Percentiles rank a stretch among this genome's conserved stretches.
These are phyloP conservation scores for Drosophila pseudoobscura DNA, from an alignment of 1,140 invertebrate genomes.

Conservation along the genomic window DNA sequence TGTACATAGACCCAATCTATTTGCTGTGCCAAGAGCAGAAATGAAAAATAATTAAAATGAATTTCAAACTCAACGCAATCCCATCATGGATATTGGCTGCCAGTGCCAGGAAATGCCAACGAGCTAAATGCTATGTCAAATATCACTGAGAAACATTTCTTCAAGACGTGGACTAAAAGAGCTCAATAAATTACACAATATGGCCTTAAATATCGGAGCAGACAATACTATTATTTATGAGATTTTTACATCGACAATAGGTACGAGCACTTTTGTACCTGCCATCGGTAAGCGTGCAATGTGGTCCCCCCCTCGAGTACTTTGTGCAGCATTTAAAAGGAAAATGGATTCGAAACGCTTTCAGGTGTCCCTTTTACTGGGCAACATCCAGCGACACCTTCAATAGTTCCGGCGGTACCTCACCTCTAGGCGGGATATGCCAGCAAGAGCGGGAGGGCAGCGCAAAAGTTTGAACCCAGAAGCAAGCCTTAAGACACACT, in stretches of 20 bases:
- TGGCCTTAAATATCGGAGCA: no score
- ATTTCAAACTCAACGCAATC: conserved; percentile 16
- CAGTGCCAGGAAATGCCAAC: neutral
- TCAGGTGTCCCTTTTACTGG: neutral
- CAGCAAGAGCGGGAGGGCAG: neutral
- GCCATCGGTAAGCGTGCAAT: neutral
- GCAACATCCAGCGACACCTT: neutral
- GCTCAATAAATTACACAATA: no score
- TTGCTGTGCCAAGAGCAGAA: conserved; percentile 31
- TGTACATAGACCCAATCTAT: conserved; percentile 32
- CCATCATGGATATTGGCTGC: conserved; percentile 1
- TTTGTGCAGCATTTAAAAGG: no score
- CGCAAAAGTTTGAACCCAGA: conserved; percentile 24
- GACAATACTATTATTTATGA: no score
- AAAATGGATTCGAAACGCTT: no score
- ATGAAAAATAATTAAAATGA: conserved; percentile 31
- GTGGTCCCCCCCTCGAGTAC: no score
- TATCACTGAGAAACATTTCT: no score
- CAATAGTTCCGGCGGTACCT: neutral
- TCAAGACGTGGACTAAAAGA: no score
- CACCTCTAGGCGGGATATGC: conserved; percentile 7
- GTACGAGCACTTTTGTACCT: no score
- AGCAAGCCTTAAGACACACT: conserved; percentile 39
- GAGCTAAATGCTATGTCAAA: no score
- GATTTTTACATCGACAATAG: no score